phyloP scores from a whole-genome alignment of 2,888 invertebrate genomes.

The Tribolium freemani region DNA sequence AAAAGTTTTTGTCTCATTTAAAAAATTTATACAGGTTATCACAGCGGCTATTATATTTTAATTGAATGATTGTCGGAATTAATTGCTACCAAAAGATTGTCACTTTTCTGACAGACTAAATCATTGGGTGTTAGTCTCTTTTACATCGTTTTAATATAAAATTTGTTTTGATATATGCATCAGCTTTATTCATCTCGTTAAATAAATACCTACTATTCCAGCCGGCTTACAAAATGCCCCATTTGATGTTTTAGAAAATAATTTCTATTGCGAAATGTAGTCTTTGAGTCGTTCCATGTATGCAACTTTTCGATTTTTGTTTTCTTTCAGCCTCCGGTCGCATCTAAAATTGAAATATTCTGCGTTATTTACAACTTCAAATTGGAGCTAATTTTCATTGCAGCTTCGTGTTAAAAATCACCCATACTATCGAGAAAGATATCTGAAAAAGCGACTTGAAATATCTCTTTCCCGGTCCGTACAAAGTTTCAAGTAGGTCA shows the following conservation, averaged over 20 bases:
- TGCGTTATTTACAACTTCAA: neutral
- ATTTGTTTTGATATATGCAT: too few species aligned
- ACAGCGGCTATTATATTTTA: too few species aligned
- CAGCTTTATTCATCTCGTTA: too few species aligned
- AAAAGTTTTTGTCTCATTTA: too few species aligned
- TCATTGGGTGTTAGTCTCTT: too few species aligned
- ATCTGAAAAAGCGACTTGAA: constrained; percentile 2
- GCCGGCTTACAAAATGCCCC: neutral
- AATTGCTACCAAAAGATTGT: too few species aligned
- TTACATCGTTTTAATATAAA: too few species aligned
- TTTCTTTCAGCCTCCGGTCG: neutral
- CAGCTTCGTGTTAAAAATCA: neutral
- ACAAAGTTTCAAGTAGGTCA: constrained; percentile 29
- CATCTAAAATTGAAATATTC: neutral
- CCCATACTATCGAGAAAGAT: neutral
- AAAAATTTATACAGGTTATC: too few species aligned
- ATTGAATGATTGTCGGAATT: too few species aligned
- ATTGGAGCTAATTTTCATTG: neutral
- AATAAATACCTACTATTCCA: too few species aligned
- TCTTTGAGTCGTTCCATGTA: neutral
- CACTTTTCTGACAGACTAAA: too few species aligned
- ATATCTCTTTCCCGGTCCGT: constrained; percentile 12
- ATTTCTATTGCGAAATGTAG: neutral
- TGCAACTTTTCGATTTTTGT: neutral
- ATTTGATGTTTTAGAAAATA: neutral